A percentile compares a stretch with the other conserved stretches of the same genome.
Conservation (phyloP, 2,888 invertebrate genomes). For the Chymomyza caudatula region DNA sequence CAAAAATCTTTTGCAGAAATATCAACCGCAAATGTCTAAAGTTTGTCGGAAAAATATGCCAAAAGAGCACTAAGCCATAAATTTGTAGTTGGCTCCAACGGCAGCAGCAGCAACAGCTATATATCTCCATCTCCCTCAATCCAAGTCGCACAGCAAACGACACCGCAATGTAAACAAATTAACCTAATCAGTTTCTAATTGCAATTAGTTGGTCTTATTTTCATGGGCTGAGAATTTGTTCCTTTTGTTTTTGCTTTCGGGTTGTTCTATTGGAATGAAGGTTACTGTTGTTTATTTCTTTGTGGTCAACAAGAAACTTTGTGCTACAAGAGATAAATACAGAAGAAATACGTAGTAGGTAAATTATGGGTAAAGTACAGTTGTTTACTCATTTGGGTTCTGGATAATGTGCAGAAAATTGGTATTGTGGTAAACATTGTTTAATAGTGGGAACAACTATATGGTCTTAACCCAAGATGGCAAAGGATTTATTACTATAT, state of each 20-base stretch:
- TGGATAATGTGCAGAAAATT: neutral
- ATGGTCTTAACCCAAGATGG: too few species aligned
- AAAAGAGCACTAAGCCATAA: constrained; percentile 61
- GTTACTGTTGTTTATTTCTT: constrained; percentile 50
- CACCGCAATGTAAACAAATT: constrained; percentile 73
- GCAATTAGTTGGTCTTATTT: constrained; percentile 46
- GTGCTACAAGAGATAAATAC: constrained; percentile 37
- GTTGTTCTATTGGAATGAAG: neutral
- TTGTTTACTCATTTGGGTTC: neutral
- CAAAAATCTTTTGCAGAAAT: constrained; percentile 26
- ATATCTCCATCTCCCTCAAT: neutral
- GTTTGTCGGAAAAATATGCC: constrained; percentile 63
- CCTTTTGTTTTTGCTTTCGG: neutral
- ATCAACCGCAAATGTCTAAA: constrained; percentile 60
- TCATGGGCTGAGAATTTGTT: constrained; percentile 22
- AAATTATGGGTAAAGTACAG: neutral
- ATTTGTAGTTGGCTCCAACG: constrained; percentile 46
- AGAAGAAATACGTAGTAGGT: neutral
- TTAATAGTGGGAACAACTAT: neutral
- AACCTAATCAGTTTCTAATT: constrained; percentile 70
- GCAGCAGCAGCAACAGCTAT: neutral
- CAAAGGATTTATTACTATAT: too few species aligned
- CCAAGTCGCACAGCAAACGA: constrained; percentile 18
- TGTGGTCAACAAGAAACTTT: constrained; percentile 46
- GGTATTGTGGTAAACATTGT: neutral